These are phyloP conservation scores for Mayetiola destructor DNA, from an alignment of 2,888 invertebrate genomes.

Conservation along the genomic window DNA sequence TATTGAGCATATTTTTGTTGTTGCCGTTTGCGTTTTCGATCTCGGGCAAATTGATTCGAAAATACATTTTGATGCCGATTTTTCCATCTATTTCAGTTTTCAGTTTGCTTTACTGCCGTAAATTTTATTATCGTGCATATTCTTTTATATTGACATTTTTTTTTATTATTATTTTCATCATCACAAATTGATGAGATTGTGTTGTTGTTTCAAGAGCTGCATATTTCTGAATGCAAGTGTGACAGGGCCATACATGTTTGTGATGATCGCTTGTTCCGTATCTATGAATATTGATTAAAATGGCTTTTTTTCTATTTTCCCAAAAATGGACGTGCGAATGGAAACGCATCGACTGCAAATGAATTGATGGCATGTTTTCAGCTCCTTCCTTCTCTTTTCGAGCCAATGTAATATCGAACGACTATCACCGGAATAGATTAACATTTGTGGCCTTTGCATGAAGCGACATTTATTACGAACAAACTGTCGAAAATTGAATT, in stretches of 20 bases:
- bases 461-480: constrained; percentile 1
- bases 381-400: background rate
- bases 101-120: constrained; percentile 10
- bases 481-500: constrained; percentile 10
- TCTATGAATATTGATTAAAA: constrained; percentile 6
- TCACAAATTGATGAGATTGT: background rate
- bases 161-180: background rate
- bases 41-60: too few species aligned
- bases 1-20: too few species aligned
- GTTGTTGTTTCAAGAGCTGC: background rate
- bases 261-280: constrained; percentile 1
- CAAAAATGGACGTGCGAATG: constrained; percentile 4
- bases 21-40: too few species aligned
- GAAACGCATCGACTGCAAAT: constrained; percentile 4
- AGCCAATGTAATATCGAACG: background rate
- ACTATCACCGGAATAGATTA: background rate
- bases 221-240: background rate
- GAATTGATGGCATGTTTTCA: constrained; percentile 1
- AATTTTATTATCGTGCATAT: constrained; percentile 9
- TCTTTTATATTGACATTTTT: background rate
- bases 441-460: background rate
- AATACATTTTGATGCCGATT: constrained; percentile 15
- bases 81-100: constrained; percentile 12
- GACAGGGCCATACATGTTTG: constrained; percentile 3
- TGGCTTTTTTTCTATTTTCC: too few species aligned